phyloP scores from a whole-genome alignment of 2,113 vertebrate species.

The Forbesichthys papilliferus region DNA sequence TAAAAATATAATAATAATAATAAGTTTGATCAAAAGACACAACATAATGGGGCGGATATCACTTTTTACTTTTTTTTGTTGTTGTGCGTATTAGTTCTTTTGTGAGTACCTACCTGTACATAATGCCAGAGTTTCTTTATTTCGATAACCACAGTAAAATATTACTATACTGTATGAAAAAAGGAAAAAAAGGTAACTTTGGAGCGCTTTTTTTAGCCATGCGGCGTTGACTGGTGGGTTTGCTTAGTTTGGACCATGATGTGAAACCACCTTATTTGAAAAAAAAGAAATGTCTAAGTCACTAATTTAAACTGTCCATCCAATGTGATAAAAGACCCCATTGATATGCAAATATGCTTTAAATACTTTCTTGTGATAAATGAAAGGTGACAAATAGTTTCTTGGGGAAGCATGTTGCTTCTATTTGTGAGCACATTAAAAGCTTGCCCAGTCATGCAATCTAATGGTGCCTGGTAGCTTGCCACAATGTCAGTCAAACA shows the following conservation, averaged over 20 bases:
- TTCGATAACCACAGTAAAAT: too few relatives aligned
- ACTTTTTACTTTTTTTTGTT: too few relatives aligned
- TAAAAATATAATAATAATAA: too few relatives aligned
- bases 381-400: conserved; percentile 50
- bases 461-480: conserved; percentile 15
- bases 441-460: conserved; percentile 39
- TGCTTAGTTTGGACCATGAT: conserved; percentile 19
- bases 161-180: too few relatives aligned
- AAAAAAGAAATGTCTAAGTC: conserved; percentile 13
- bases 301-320: conserved; percentile 40
- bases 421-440: conserved; percentile 35
- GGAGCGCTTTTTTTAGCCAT: too few relatives aligned
- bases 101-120: too few relatives aligned
- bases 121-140: too few relatives aligned
- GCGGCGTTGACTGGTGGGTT: conserved; percentile 17
- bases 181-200: too few relatives aligned
- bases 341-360: conserved; percentile 36
- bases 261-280: conserved; percentile 50
- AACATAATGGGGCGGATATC: too few relatives aligned
- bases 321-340: conserved; percentile 5
- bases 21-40: too few relatives aligned
- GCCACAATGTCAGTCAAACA: conserved; percentile 28
- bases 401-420: conserved; percentile 16
- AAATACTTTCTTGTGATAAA: conserved; percentile 42
- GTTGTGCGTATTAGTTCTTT: too few relatives aligned